Conservation (phyloP, 2,888 invertebrate species). For the Pheosia tremula region DNA sequence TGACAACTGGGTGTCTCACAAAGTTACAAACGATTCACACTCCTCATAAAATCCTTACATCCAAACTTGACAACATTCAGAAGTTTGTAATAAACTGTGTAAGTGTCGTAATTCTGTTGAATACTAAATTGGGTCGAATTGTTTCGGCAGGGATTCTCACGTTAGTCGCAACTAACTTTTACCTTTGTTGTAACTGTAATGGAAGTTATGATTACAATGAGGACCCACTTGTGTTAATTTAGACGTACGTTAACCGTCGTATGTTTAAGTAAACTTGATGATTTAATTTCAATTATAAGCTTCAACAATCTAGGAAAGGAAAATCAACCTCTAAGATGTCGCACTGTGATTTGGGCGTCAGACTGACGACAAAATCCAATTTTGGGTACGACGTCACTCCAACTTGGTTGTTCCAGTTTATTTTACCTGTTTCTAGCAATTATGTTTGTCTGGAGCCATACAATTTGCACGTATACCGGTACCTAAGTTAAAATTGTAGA, state of each 20-base stretch:
- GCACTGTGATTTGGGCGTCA: background rate
- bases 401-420: background rate
- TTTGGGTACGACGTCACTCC: background rate
- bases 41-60: conserved; percentile 31
- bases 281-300: conserved; percentile 7
- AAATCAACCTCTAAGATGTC: background rate
- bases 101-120: conserved; percentile 45
- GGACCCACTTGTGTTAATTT: conserved; percentile 39
- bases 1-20: conserved; percentile 1
- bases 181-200: conserved; percentile 45
- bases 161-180: conserved; percentile 41
- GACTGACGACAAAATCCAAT: background rate
- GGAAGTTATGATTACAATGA: conserved; percentile 44
- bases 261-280: conserved; percentile 11
- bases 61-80: conserved; percentile 33
- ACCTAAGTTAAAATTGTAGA: too few species aligned
- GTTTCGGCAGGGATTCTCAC: conserved; percentile 30
- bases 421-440: background rate
- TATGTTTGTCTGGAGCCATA: background rate
- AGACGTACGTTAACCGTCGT: conserved; percentile 22
- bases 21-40: conserved; percentile 25
- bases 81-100: conserved; percentile 44
- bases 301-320: background rate
- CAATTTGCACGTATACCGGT: background rate
- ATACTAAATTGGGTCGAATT: conserved; percentile 48